Conservation (phyloP, 30 jellyfish, hydroid and myxozoan species). For the Turritopsis dohrnii region DNA sequence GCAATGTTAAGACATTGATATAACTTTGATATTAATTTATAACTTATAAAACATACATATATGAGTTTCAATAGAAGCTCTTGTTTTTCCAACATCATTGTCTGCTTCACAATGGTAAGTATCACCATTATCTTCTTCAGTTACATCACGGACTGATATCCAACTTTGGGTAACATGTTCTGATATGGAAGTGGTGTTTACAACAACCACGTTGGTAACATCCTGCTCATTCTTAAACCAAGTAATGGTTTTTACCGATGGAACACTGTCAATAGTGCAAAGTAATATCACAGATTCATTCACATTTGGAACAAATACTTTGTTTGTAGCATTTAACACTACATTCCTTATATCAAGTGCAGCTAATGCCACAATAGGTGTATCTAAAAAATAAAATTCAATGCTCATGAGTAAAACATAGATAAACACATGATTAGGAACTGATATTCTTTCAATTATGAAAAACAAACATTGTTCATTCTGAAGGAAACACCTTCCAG, state of each 20-base stretch:
- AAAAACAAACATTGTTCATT: too few relatives aligned
- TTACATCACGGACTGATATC: neutral
- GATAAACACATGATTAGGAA: too few relatives aligned
- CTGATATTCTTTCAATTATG: too few relatives aligned
- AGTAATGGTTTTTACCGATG: neutral
- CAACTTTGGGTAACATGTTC: neutral
- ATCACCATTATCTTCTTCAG: neutral
- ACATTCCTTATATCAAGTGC: conserved; percentile 2
- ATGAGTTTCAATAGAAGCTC: neutral
- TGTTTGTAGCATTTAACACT: neutral
- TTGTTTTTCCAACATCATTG: neutral
- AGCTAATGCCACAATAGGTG: neutral
- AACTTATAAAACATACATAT: conserved; percentile 1
- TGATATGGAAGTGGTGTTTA: neutral
- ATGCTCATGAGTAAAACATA: too few relatives aligned
- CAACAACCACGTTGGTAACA: neutral
- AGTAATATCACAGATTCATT: neutral
- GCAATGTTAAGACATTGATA: neutral
- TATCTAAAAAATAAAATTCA: neutral
- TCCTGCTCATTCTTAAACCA: neutral
- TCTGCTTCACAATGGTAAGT: neutral
- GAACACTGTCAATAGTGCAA: neutral
- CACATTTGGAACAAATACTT: neutral
- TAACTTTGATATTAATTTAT: neutral
- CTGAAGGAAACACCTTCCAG: too few relatives aligned